Conservation (phyloP, 2,113 vertebrate species). For the Furnarius figulus region DNA sequence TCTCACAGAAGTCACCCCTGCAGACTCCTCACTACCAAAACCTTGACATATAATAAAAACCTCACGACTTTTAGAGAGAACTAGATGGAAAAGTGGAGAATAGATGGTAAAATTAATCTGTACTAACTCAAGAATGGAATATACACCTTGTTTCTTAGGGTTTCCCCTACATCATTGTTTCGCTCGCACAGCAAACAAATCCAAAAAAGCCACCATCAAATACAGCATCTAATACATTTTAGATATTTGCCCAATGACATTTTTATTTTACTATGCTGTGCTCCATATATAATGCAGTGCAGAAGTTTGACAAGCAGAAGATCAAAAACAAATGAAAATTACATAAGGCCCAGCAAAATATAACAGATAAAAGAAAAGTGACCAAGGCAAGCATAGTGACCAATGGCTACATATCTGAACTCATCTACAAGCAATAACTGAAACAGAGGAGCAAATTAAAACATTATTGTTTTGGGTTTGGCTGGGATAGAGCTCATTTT, state of each 20-base stretch:
- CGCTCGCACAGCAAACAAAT: background rate
- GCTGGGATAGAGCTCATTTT: background rate
- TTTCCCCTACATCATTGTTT: background rate
- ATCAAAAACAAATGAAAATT: background rate
- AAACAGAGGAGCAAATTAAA: background rate
- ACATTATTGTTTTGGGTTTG: background rate
- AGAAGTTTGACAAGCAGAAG: background rate
- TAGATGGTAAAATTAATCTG: background rate
- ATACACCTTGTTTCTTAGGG: background rate
- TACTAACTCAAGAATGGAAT: background rate
- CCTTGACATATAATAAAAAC: background rate
- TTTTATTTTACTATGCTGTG: background rate
- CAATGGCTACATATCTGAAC: background rate
- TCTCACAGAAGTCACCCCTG: background rate
- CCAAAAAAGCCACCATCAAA: background rate
- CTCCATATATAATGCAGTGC: background rate
- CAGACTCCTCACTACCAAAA: background rate
- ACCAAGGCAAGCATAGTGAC: background rate
- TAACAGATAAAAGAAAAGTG: background rate
- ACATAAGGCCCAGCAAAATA: background rate
- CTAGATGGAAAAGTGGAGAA: background rate
- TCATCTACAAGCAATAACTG: background rate
- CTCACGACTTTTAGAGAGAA: background rate
- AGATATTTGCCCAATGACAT: background rate
- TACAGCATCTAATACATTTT: background rate